Conservation (phyloP, 2,888 invertebrate species). For the Parnassius mnemosyne region DNA sequence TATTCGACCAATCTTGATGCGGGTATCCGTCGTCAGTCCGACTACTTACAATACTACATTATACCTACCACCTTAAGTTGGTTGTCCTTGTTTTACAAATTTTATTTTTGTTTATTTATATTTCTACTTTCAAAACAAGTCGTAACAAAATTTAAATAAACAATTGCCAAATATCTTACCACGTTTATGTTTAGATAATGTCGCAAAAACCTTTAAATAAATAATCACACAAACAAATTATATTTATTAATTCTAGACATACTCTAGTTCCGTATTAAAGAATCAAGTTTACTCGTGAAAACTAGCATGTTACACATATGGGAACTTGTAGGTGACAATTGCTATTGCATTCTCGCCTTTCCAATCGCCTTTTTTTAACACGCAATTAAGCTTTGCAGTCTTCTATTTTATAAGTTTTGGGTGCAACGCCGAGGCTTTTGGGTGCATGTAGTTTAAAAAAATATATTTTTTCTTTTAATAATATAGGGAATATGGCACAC, state of each 20-base stretch:
- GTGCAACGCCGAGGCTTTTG: constrained; percentile 21
- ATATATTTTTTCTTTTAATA: background rate
- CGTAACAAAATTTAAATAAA: too few species aligned
- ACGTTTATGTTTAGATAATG: too few species aligned
- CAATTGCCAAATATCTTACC: too few species aligned
- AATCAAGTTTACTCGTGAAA: constrained; percentile 22
- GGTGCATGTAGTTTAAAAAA: constrained; percentile 6
- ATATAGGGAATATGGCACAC: background rate
- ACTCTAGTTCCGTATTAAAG: constrained; percentile 19
- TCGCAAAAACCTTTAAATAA: too few species aligned
- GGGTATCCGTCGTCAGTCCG: too few species aligned
- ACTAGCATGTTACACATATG: constrained; percentile 19
- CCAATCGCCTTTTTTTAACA: constrained; percentile 24
- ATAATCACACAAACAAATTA: too few species aligned
- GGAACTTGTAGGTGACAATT: constrained; percentile 23
- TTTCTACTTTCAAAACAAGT: too few species aligned
- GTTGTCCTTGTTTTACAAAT: too few species aligned
- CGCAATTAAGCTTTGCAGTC: constrained; percentile 10
- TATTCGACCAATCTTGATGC: too few species aligned
- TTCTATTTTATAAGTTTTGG: constrained; percentile 19
- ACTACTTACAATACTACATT: too few species aligned
- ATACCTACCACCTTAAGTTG: too few species aligned
- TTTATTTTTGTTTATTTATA: too few species aligned
- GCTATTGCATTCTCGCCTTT: constrained; percentile 25
- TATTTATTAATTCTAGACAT: background rate